Conservation (phyloP, 2,888 invertebrate genomes). For the Ctena decussata region DNA sequence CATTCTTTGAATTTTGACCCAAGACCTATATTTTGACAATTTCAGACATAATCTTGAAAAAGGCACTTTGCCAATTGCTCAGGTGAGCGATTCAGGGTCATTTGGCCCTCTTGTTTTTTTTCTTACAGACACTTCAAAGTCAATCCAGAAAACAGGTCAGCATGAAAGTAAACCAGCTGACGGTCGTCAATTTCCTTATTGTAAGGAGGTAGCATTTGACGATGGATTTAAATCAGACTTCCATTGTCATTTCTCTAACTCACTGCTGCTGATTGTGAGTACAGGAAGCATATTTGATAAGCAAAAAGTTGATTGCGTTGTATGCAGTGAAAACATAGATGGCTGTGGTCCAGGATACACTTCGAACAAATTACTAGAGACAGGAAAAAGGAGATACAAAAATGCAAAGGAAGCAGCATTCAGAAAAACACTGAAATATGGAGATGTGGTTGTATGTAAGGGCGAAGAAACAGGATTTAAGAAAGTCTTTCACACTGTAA, state of each 20-base stretch:
- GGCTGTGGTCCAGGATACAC: conserved; percentile 19
- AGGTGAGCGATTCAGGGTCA: too few species aligned
- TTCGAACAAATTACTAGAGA: conserved; percentile 16
- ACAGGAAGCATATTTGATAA: neutral
- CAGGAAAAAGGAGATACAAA: conserved; percentile 23
- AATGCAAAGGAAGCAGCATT: neutral
- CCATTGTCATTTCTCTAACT: neutral
- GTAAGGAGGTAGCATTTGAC: neutral
- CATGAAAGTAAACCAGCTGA: neutral
- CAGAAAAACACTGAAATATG: neutral
- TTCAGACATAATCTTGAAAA: too few species aligned
- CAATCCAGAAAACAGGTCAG: neutral
- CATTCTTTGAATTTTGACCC: too few species aligned
- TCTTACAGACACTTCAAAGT: too few species aligned
- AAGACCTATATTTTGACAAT: too few species aligned
- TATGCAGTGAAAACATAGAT: conserved; percentile 41
- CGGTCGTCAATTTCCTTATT: neutral
- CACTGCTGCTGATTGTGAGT: neutral
- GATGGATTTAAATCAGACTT: neutral
- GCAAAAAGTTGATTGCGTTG: conserved; percentile 16
- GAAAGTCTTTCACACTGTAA: neutral
- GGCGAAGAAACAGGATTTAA: conserved; percentile 23
- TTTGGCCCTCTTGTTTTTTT: too few species aligned
- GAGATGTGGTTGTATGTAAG: conserved; percentile 14
- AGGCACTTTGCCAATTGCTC: too few species aligned